Evolutionary conservation across 2,888 invertebrate genomes (phyloP), one percentile per base, ranked within the genome.

Genomic region (Athalia circularis): DNA sequence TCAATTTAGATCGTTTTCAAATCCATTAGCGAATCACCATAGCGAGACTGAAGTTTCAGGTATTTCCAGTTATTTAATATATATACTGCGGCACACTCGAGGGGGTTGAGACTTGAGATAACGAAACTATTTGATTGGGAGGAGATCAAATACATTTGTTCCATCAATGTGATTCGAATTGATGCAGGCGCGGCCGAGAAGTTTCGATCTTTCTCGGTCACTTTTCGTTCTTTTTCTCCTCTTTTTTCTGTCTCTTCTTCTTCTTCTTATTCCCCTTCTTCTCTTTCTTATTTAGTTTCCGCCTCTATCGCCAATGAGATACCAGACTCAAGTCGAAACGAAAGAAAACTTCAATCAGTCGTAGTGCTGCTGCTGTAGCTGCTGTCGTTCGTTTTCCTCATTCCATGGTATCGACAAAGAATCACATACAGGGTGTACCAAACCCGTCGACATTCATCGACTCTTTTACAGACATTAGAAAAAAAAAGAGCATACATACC

Each of bases 161-260:
- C 72, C 59, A 59, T 72, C 59, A 61, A 61, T 61, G 47, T 61
- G 72, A 72, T 72, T 72, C 72, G 72, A 72, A 72, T 72, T 61
- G 72, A 72, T 72, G 72, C 72, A 72, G 72, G 72, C 72, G 72
- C 59, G 72, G 72, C 72, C 72, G 59, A 72, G 59, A 72, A 72
- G 59, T 72, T 72, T 72, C 29, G 11, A 47, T 45, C 59, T 29
- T 59, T 5, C 52, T 68, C 68, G 68, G 50, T 68, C 68, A 52
- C 13, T 47, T 52, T 68, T 50, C 47, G 29, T 50, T 43, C 29
- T 29, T 15, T 15, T 5, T 15, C 29, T 62, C 15, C 13, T 5
- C 5, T 29, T 15, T 65, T 45, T 6, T 47, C 65, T 4, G 47
- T 65, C n/a, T 47, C 45, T 59, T 5, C 52, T 68, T 54, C 52